phyloP scores from a whole-genome alignment of 2,113 vertebrate species.

The Eudorcas thomsonii region DNA sequence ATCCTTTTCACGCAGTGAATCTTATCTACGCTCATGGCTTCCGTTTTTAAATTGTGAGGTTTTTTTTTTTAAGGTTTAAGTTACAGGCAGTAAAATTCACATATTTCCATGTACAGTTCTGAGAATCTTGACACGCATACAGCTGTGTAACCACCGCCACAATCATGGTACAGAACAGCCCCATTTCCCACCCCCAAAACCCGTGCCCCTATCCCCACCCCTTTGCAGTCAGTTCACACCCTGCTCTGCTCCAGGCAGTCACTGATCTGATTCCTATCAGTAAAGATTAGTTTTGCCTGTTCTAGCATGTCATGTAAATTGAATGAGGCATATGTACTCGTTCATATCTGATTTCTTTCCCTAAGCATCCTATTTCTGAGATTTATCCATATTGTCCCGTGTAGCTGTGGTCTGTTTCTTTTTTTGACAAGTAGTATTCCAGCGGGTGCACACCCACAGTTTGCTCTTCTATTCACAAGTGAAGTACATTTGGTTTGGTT shows the following conservation, averaged over 20 bases:
- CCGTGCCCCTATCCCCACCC: fast-evolving
- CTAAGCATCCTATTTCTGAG: not conserved
- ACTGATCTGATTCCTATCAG: not conserved
- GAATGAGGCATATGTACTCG: not conserved
- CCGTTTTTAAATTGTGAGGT: not conserved
- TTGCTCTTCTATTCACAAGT: not conserved
- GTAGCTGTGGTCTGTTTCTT: not conserved
- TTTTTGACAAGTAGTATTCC: not conserved
- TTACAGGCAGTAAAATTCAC: not conserved
- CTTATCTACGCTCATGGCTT: not conserved
- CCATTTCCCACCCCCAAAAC: not conserved
- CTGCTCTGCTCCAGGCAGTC: not conserved
- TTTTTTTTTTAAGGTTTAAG: not conserved
- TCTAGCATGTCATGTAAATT: not conserved
- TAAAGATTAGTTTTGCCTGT: not conserved
- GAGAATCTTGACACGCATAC: not conserved
- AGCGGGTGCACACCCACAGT: not conserved
- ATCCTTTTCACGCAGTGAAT: not conserved
- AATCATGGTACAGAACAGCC: too few relatives aligned
- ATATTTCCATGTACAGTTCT: not conserved
- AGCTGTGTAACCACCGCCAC: not conserved
- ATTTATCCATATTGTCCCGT: not conserved
- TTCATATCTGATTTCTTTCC: not conserved
- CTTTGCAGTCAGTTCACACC: not conserved
- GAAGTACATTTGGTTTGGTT: not conserved